Base-by-base conservation (phyloP, 2,888 invertebrate species). In the Drosophila picticornis region DNA sequence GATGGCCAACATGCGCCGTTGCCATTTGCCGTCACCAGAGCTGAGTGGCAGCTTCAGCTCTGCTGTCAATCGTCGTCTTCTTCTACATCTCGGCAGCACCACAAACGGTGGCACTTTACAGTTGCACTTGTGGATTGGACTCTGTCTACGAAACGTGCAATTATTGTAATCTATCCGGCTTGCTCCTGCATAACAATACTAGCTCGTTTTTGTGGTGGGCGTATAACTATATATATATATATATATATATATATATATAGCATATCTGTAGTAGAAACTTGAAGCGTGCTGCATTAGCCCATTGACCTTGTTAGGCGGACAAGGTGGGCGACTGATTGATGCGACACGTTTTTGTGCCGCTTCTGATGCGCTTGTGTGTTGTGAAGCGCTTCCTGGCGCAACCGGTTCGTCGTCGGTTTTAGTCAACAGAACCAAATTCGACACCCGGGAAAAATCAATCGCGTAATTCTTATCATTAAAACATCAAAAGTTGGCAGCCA, bases 31-130 rank as follows among this genome's bases (percentile, higher is more conserved):
- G 27, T 36, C 57, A 61, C 55, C 36, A 48, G 50, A 63, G 69
- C 67, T 89, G 90, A 90, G 80, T 88, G 85, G 83, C 90, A 85
- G 86, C 72, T 82, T 46, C 88, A 80, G 73, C 77, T 81, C 57
- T 61, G 51, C 85, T 86, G 86, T 86, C 90, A 86, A 90, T 84
- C 83, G 90, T 85, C 57, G 65, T 72, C 72, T 63, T 57, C 61
- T 53, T 48, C 55, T 40, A 11, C 48, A 25, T 29, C 63, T 22
- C 61, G 53, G n/a, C 34, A 73, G 88, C 77, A 48, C 52, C 59
- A 59, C 77, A 88, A 87, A 87, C 87, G 90, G 91, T 91, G 91
- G 90, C 92, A 91, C 88, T 91, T 79, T 91, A 87, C 91, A 91
- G 91, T 91, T 91, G 91, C 91, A 90, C 88, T 91, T 90, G 88